Base-by-base conservation (phyloP, 1,140 invertebrate genomes). In the Chironomus tepperi region DNA sequence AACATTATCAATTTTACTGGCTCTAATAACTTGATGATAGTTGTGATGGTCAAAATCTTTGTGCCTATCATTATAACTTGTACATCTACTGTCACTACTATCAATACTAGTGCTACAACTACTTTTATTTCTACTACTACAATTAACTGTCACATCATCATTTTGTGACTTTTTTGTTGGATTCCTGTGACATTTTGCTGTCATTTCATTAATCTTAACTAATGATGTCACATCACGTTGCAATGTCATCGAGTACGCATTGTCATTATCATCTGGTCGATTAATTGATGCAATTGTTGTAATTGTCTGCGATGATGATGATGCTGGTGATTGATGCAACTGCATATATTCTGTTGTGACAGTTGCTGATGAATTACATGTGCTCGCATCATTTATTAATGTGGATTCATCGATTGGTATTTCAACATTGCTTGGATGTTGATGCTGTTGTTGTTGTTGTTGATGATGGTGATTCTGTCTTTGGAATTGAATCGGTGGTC, bases 241-340 rank as follows among this genome's bases (percentile, higher is more conserved):
- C n/a, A n/a, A 10, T 57, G 47, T n/a, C n/a, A 57, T n/a, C n/a
- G 10, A n/a, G 1, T 3, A 57, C 47, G 65, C 16, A 7, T 5
- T 19, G 7, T 70, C 65, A 70, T 70, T 70, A 70, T 70, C 65
- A 70, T 70, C 65, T 1, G 19, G 19, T 70, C 65, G 65, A 70
- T 70, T 70, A 70, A 70, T 70, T 70, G 65, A 70, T 70, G 65
- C 65, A 10, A 70, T 70, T 21, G 65, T 70, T 10, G 65, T 70
- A 21, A 70, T 70, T 18, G 65, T 70, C 65, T 70, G 16, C 16
- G 65, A 70, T 70, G 65, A 70, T 70, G 65, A 70, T 70, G 65
- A 70, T 70, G 18, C 12, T 19, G 65, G 65, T 19, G 65, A 70
- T 70, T 19, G 65, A 70, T 70, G n/a, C 18, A n/a, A n/a, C 12